Percentiles rank a stretch among this genome's conserved stretches.
Evolutionary conservation across 2,113 vertebrate genomes (phyloP).

Genomic region (Amazona vittata): DNA sequence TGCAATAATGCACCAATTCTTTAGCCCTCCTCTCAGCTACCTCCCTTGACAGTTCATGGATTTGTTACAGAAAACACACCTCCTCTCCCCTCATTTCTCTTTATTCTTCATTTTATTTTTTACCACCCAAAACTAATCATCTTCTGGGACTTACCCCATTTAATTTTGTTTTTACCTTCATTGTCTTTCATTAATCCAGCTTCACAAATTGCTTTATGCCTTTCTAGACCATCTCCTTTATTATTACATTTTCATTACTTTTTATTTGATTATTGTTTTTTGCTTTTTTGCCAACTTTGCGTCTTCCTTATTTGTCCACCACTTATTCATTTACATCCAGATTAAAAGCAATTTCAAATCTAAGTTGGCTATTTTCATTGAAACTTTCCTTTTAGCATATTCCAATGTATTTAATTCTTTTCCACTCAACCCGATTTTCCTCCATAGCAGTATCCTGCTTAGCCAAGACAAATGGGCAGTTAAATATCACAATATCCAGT

Average conservation of each 20-base stretch:
- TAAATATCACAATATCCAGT: background rate
- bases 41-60: background rate
- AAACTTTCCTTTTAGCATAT: background rate
- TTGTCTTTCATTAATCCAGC: background rate
- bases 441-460: background rate
- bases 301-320: background rate
- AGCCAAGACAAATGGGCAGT: background rate
- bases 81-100: background rate
- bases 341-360: background rate
- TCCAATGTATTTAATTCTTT: background rate
- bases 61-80: background rate
- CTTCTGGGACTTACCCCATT: background rate
- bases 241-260: background rate
- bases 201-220: background rate
- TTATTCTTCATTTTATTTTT: background rate
- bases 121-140: background rate
- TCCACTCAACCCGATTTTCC: background rate
- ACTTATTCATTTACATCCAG: background rate
- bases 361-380: background rate
- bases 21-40: background rate
- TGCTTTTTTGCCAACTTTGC: background rate
- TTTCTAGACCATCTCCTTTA: background rate
- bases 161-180: background rate
- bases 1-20: accelerated
- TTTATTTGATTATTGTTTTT: background rate